Evolutionary conservation across 2,113 vertebrate genomes (phyloP).

Genomic region (Callaeas wilsoni): DNA sequence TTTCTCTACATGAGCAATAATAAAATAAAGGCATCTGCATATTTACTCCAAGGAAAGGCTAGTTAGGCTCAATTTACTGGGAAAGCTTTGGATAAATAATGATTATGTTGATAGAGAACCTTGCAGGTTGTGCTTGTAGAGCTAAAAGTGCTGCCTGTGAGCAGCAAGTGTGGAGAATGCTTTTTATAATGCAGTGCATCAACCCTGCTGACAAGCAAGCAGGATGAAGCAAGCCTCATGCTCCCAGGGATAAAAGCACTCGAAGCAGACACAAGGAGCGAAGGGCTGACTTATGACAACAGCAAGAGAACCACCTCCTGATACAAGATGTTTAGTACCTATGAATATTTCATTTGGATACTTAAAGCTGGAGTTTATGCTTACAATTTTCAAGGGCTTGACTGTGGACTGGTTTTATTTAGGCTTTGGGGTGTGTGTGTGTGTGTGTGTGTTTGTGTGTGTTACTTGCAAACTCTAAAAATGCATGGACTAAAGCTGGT

Average conservation of each 20-base stretch:
- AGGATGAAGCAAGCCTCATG: neutral
- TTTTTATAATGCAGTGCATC: slow-evolving; percentile 15
- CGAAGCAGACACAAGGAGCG: neutral
- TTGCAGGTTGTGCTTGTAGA: neutral
- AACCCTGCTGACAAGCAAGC: slow-evolving; percentile 25
- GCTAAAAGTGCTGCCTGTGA: slow-evolving; percentile 32
- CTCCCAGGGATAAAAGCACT: slow-evolving; percentile 23
- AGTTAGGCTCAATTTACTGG: slow-evolving; percentile 23
- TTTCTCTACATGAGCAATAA: neutral
- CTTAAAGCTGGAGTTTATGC: neutral
- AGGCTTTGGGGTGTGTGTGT: neutral
- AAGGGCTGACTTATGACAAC: slow-evolving; percentile 29
- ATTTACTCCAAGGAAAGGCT: neutral
- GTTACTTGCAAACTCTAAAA: neutral
- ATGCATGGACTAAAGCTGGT: neutral
- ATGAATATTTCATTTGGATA: slow-evolving; percentile 21
- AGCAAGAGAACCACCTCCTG: slow-evolving; percentile 13
- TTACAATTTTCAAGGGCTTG: neutral
- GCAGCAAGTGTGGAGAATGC: neutral
- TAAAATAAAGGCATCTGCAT: neutral
- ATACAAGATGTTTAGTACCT: neutral
- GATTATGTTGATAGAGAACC: neutral
- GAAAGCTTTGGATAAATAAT: neutral
- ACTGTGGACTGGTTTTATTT: neutral
- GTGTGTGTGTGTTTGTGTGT: neutral